Evolutionary conservation across 2,113 vertebrate species (phyloP), one percentile per base, ranked within the genome.

Genomic region (Galeopterus variegatus): DNA sequence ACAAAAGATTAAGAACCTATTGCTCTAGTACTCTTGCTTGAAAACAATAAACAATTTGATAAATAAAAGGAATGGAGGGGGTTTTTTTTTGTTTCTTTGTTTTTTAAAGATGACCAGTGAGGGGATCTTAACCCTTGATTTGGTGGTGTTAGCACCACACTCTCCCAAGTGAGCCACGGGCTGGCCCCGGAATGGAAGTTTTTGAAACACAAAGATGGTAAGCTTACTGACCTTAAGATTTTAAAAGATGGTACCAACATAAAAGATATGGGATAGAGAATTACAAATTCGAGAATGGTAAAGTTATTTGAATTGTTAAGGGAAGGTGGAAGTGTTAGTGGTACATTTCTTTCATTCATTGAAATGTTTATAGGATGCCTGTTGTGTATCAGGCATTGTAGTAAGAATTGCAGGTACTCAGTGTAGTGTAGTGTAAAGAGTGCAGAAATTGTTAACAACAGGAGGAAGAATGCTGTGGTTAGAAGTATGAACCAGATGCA

Each of bases 401-500:
- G 26, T 92, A 88, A 70, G 31, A 62, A 54, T 83, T 70, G 64
- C 11, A 91, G 54, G 28, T 73, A 58, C 23, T 60, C 26, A 41
- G 41, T 41, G 41, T 41, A 41, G 41, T 41, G 28, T 58, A 36
- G 58, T 82, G 45, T 31, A 69, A 54, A n/a, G 8, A 56, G 72
- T 75, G 64, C 17, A 90, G 50, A 93, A 93, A 93, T 92, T 72
- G 24, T 62, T 92, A 94, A 67, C 33, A 77, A 8, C 33, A 83
- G 9, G 21, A 67, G 10, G 41, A 41, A 4, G 41, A 41, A 4
- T 96, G 56, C 26, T 72, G n/a, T 67, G 33, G 21, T 89, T 88
- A 80, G 50, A 79, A 45, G 19, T 73, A 54, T 65, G 80, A 86
- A 64, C 23, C 76, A 70, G 82, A 45, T 60, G 12, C 33, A 67